A percentile compares a stretch with the other conserved stretches of the same genome.
These are phyloP conservation scores for Crotalus tigris DNA, from an alignment of 2,113 vertebrate species.

Conservation along the genomic window DNA sequence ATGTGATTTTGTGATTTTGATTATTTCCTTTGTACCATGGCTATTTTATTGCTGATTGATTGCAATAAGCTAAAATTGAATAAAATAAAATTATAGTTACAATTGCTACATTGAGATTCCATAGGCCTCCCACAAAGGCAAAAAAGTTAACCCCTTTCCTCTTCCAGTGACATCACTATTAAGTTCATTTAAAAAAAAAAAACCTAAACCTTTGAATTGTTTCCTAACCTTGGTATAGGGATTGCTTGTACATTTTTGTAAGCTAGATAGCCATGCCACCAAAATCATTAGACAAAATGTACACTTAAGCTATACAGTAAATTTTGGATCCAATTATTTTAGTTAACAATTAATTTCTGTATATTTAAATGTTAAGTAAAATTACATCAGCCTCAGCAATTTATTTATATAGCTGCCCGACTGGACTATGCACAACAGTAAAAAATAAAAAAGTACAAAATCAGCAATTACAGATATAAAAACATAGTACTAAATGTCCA, in stretches of 20 bases:
- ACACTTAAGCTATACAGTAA: neutral
- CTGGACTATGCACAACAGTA: no score
- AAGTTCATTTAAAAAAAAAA: neutral
- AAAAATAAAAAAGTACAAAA: no score
- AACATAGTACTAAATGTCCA: no score
- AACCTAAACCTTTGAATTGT: neutral
- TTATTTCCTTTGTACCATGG: neutral
- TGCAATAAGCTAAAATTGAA: no score
- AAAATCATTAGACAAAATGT: constrained; percentile 1
- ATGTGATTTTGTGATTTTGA: neutral
- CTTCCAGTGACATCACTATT: neutral
- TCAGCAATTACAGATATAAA: no score
- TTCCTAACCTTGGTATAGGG: neutral
- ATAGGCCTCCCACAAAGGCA: no score
- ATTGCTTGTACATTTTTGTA: neutral
- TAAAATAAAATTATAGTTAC: no score
- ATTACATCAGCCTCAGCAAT: neutral
- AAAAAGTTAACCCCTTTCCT: neutral
- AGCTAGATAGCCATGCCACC: neutral
- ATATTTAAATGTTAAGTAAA: neutral
- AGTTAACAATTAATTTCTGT: neutral
- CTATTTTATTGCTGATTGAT: neutral
- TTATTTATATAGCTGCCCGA: no score
- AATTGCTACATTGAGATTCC: no score
- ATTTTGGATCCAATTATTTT: neutral